phyloP scores from a whole-genome alignment of 2,797 vertebrate species.

The Peromyscus attwateri region DNA sequence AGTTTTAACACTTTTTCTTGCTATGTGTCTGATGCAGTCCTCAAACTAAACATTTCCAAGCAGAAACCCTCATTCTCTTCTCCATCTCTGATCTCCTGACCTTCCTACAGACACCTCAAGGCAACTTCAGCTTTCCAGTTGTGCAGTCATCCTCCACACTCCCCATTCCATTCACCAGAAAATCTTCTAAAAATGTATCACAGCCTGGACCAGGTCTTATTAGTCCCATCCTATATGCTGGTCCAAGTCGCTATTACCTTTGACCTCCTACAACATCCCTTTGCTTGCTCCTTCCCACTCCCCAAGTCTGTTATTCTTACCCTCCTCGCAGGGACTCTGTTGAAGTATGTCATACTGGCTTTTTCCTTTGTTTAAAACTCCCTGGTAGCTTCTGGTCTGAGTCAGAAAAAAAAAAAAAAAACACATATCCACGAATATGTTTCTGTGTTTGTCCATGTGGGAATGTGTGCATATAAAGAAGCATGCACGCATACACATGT shows the following conservation, averaged over 20 bases:
- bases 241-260: background rate
- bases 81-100: too few relatives aligned
- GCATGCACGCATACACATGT: accelerated
- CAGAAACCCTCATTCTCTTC: background rate
- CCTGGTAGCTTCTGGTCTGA: background rate
- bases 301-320: background rate
- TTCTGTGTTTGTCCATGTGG: background rate
- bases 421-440: background rate
- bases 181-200: background rate
- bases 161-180: background rate
- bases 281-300: background rate
- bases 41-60: background rate
- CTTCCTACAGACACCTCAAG: background rate
- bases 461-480: background rate
- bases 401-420: background rate
- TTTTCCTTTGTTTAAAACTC: background rate
- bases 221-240: background rate
- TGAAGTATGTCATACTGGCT: background rate
- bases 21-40: background rate
- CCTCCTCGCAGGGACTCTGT: background rate
- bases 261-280: background rate
- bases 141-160: background rate
- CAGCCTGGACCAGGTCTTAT: background rate
- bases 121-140: background rate
- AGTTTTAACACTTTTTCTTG: background rate